These are phyloP conservation scores for Mystacides longicornis DNA, from an alignment of 2,888 invertebrate genomes.

Conservation along the genomic window DNA sequence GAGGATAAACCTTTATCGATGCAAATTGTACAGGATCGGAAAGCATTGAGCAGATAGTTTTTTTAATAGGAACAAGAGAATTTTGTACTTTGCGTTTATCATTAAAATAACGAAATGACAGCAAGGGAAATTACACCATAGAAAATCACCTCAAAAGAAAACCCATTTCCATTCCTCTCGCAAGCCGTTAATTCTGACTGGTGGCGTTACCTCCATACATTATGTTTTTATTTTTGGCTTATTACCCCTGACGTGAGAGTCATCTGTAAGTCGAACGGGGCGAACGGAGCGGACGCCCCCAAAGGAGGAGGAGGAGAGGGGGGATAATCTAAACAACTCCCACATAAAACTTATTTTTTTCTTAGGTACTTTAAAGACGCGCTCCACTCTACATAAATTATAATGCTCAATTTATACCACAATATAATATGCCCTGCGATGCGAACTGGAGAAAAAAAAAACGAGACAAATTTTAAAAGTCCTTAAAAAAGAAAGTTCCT, in stretches of 20 bases:
- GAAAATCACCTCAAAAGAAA: too few relatives aligned
- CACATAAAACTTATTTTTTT: neutral
- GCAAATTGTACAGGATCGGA: too few relatives aligned
- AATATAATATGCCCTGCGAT: neutral
- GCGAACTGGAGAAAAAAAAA: too few relatives aligned
- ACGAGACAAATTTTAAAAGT: too few relatives aligned
- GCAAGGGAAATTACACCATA: too few relatives aligned
- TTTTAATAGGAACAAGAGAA: too few relatives aligned
- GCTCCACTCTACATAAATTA: conserved; percentile 24
- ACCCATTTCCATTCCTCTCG: conserved; percentile 2
- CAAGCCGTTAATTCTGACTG: conserved; percentile 9
- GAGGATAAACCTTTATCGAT: too few relatives aligned
- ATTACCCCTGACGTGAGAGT: conserved; percentile 16
- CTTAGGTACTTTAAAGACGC: conserved; percentile 7
- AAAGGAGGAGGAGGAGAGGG: neutral
- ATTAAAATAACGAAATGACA: too few relatives aligned
- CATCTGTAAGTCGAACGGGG: conserved; percentile 10
- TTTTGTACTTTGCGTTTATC: too few relatives aligned
- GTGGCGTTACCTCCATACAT: conserved; percentile 8
- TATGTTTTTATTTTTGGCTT: conserved; percentile 20
- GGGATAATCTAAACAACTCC: conserved; percentile 16
- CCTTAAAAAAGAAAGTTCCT: too few relatives aligned
- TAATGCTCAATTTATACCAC: conserved; percentile 8
- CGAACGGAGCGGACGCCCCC: too few relatives aligned
- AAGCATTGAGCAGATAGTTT: too few relatives aligned